These are phyloP conservation scores for Crossaster papposus DNA, from an alignment of 53 echinoderm and acorn worm genomes.

Conservation along the genomic window DNA sequence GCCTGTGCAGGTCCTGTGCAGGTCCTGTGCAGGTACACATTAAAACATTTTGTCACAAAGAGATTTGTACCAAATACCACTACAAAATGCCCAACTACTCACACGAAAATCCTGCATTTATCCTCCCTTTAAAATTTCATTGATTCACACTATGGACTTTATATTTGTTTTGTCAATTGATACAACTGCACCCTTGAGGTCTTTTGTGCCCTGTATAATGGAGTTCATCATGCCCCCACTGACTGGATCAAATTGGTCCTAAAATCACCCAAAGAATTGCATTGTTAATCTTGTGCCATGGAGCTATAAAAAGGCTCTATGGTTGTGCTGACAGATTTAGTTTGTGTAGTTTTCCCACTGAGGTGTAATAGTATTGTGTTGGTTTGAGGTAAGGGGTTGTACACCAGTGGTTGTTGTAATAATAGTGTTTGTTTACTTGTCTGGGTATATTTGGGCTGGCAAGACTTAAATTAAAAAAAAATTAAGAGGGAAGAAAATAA, in stretches of 20 bases:
- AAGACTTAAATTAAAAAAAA: neutral
- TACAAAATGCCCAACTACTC: neutral
- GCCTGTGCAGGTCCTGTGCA: no score
- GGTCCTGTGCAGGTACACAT: no score
- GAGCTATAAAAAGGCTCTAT: no score
- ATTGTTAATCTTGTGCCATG: neutral
- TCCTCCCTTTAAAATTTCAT: neutral
- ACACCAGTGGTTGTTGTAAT: neutral
- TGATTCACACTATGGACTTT: constrained; percentile 29
- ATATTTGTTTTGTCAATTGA: no score
- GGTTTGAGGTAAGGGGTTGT: neutral
- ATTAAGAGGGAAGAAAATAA: neutral
- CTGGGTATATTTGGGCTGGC: neutral
- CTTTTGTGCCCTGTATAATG: neutral
- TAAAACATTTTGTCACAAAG: no score
- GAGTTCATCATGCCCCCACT: neutral
- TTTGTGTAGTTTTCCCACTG: neutral
- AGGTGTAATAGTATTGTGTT: neutral
- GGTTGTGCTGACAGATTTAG: constrained; percentile 2
- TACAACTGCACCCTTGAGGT: neutral
- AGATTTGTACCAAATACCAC: no score
- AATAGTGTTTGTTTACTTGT: neutral
- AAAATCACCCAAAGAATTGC: constrained; percentile 14
- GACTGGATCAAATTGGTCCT: constrained; percentile 40
- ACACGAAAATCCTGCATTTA: neutral